These are phyloP conservation scores for Branchinecta lynchi DNA, from an alignment of 1,140 invertebrate species.

Conservation along the genomic window DNA sequence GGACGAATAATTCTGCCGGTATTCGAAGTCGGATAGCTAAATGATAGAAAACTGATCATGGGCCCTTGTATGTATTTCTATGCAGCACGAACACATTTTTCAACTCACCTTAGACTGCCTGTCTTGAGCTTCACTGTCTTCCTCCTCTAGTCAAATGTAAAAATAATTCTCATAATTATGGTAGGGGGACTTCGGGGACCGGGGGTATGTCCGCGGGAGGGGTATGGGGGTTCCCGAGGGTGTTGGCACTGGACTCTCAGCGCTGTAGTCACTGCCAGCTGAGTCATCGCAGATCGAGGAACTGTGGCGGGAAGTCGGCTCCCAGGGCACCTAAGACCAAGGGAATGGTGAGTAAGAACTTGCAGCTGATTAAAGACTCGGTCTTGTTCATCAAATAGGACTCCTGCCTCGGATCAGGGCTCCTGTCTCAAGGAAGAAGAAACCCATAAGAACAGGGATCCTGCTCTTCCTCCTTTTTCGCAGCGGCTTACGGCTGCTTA, in stretches of 20 bases:
- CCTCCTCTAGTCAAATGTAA: conserved; percentile 4
- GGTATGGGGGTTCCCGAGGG: not conserved
- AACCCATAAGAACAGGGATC: too few species aligned
- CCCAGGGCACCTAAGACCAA: not conserved
- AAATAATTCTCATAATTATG: conserved; percentile 7
- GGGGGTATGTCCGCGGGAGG: not conserved
- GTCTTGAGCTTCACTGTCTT: not conserved
- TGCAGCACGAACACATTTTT: not conserved
- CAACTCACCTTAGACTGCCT: not conserved
- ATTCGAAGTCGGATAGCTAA: too few species aligned
- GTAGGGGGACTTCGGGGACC: not conserved
- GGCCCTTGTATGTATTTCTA: too few species aligned
- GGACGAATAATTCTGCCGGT: too few species aligned
- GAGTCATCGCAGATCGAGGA: not conserved
- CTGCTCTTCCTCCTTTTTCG: too few species aligned
- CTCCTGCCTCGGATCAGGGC: too few species aligned
- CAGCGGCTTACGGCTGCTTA: too few species aligned
- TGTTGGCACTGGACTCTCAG: not conserved
- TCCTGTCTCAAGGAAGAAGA: too few species aligned
- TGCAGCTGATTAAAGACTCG: too few species aligned
- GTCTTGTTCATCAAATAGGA: too few species aligned
- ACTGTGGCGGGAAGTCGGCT: not conserved
- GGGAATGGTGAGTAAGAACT: not conserved
- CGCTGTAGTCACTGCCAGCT: not conserved
- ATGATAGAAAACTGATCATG: too few species aligned